A percentile compares a stretch with the other conserved stretches of the same genome.
phyloP scores from a whole-genome alignment of 2,113 vertebrate genomes.

The Podilymbus podiceps region DNA sequence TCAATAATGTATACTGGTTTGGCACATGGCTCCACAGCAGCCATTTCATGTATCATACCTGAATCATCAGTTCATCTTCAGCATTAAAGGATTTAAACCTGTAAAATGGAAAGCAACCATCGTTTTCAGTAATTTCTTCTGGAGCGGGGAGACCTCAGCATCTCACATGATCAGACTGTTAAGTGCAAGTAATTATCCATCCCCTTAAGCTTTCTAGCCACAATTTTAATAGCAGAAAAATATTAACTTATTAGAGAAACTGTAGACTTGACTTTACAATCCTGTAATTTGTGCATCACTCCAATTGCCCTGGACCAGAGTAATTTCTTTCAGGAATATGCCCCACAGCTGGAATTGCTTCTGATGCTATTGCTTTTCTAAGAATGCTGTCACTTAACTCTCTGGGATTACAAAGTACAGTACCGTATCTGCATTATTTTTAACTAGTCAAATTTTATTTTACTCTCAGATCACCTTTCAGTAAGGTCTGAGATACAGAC shows the following conservation, averaged over 20 bases:
- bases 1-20: background rate
- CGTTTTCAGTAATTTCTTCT: background rate
- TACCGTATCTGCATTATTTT: background rate
- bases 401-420: background rate
- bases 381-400: background rate
- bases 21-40: background rate
- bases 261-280: background rate
- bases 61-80: background rate
- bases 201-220: background rate
- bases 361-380: background rate
- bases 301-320: background rate
- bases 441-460: background rate
- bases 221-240: conserved; percentile 38
- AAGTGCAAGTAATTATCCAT: conserved; percentile 36
- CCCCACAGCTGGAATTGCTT: background rate
- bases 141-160: background rate
- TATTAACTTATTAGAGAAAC: background rate
- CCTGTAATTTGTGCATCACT: background rate
- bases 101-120: background rate
- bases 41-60: background rate
- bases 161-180: background rate
- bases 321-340: background rate
- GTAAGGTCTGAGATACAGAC: background rate
- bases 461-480: background rate
- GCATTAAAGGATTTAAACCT: background rate